phyloP scores from a whole-genome alignment of 2,113 vertebrate species.

The Amblyornis subalaris region DNA sequence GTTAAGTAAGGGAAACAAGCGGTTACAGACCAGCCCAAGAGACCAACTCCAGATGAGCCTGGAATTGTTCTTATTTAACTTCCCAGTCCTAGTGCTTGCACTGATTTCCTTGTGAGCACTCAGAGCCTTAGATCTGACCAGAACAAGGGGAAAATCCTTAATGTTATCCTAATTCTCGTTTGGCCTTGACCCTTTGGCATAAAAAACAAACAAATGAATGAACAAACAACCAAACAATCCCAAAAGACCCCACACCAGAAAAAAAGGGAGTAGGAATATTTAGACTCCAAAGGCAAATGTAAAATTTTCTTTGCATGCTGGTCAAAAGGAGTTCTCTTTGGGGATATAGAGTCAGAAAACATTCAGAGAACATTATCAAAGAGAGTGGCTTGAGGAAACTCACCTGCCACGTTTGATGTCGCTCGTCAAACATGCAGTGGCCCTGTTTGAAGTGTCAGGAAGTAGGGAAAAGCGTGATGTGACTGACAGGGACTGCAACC shows the following conservation, averaged over 20 bases:
- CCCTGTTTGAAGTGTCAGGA: not conserved
- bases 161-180: not conserved
- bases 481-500: not conserved
- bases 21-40: not conserved
- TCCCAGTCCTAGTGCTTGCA: not conserved
- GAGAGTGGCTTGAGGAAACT: slow-evolving; percentile 13
- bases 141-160: not conserved
- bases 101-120: not conserved
- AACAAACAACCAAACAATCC: no score
- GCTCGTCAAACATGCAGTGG: not conserved
- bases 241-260: not conserved
- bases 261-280: not conserved
- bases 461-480: not conserved
- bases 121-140: not conserved
- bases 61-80: not conserved
- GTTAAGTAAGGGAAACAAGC: not conserved
- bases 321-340: not conserved
- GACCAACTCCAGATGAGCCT: not conserved
- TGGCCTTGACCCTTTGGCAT: not conserved
- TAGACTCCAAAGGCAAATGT: not conserved
- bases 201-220: not conserved
- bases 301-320: not conserved
- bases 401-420: slow-evolving; percentile 37
- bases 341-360: not conserved
- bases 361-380: not conserved